phyloP scores from a whole-genome alignment of 2,888 invertebrate genomes.

The Ophion ventricosus region DNA sequence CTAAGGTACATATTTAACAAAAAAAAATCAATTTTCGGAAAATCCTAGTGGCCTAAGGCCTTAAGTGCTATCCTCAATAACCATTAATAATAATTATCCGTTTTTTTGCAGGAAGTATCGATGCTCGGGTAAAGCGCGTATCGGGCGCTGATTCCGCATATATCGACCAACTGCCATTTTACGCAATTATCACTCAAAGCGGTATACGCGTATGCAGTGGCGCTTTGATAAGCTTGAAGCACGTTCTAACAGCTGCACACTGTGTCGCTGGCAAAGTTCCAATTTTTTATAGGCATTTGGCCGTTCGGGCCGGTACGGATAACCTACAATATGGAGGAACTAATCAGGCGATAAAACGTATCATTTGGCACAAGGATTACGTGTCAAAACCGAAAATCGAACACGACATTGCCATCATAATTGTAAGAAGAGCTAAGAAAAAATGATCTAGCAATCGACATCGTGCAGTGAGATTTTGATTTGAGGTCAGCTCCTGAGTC shows the following conservation, averaged over 20 bases:
- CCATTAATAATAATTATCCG: neutral
- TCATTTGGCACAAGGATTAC: neutral
- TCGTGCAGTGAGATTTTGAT: neutral
- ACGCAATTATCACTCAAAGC: neutral
- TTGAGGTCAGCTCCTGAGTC: neutral
- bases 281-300: neutral
- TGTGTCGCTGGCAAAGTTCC: neutral
- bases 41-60: too few species aligned
- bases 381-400: neutral
- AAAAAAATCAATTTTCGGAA: too few species aligned
- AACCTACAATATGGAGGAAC: neutral
- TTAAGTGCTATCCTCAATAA: too few species aligned
- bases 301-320: neutral
- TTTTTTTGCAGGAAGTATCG: neutral
- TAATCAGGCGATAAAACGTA: neutral
- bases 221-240: neutral
- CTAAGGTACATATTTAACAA: too few species aligned
- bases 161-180: neutral
- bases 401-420: neutral
- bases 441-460: neutral
- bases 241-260: neutral
- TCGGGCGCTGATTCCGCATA: neutral
- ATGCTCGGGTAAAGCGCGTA: neutral
- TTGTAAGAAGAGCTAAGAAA: neutral
- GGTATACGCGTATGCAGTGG: neutral